Percentiles rank a stretch among this genome's conserved stretches.
Evolutionary conservation across 2,113 vertebrate species (phyloP).

Genomic region (Fulica atra): DNA sequence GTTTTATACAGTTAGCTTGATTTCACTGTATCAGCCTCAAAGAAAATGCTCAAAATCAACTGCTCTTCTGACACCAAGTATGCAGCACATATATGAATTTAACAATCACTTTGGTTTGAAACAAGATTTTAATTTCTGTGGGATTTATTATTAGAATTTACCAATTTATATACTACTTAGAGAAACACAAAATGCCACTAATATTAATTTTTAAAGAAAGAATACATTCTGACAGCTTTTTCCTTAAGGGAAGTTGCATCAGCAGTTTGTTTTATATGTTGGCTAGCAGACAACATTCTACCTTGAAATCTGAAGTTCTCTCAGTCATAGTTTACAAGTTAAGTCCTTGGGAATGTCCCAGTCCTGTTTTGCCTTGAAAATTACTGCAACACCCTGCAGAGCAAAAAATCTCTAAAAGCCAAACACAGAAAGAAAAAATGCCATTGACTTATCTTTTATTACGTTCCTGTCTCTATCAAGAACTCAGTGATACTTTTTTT

Average conservation of each 20-base stretch:
- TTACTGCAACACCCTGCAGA: background rate
- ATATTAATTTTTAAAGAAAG: background rate
- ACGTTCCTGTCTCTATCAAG: background rate
- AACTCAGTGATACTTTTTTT: background rate
- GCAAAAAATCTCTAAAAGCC: background rate
- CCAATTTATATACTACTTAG: background rate
- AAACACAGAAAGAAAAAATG: background rate
- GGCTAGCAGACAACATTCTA: background rate
- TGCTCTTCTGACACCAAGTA: background rate
- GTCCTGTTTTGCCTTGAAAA: background rate
- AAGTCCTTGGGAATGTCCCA: background rate
- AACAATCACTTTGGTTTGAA: background rate
- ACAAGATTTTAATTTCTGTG: background rate
- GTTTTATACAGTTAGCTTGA: background rate
- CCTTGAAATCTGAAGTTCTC: background rate
- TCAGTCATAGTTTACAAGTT: background rate
- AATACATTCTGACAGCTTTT: background rate
- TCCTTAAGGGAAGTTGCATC: background rate
- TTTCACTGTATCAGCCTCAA: background rate
- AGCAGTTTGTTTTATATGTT: background rate
- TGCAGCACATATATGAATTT: fast-evolving
- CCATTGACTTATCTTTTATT: background rate
- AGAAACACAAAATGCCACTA: background rate
- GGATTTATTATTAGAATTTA: background rate
- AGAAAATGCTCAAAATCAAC: background rate